These are phyloP conservation scores for Tineola bisselliella DNA, from an alignment of 2,888 invertebrate genomes.

Conservation along the genomic window DNA sequence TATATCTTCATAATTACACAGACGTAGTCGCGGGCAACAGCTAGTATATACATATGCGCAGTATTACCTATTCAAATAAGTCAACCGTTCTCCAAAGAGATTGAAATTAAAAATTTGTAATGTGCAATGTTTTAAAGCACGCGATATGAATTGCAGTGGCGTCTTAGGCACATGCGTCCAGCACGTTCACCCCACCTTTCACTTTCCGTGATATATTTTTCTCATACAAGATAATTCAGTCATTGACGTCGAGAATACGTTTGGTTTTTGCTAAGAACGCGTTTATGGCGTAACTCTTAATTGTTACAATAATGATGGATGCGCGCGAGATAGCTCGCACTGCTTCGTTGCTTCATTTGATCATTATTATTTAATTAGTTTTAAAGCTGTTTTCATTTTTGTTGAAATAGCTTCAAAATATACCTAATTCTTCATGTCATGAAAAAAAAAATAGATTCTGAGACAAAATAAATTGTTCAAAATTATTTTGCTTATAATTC, in stretches of 20 bases:
- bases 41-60: too few species aligned
- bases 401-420: too few species aligned
- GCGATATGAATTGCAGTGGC: neutral
- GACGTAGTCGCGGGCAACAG: too few species aligned
- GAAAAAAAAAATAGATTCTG: too few species aligned
- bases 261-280: neutral
- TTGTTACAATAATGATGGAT: neutral
- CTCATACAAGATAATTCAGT: neutral
- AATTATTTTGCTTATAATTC: too few species aligned
- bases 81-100: constrained; percentile 12
- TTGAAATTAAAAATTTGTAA: neutral
- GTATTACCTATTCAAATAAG: too few species aligned
- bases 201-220: neutral
- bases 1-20: too few species aligned
- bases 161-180: neutral
- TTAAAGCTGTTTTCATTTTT: too few species aligned
- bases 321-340: neutral
- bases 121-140: neutral
- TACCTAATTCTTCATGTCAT: too few species aligned
- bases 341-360: neutral
- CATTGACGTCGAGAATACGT: neutral
- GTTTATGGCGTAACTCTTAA: neutral
- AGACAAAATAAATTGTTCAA: too few species aligned
- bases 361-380: neutral
- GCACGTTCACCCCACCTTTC: neutral